Evolutionary conservation across 2,888 invertebrate genomes (phyloP).

Genomic region (Leptinotarsa haldemani): DNA sequence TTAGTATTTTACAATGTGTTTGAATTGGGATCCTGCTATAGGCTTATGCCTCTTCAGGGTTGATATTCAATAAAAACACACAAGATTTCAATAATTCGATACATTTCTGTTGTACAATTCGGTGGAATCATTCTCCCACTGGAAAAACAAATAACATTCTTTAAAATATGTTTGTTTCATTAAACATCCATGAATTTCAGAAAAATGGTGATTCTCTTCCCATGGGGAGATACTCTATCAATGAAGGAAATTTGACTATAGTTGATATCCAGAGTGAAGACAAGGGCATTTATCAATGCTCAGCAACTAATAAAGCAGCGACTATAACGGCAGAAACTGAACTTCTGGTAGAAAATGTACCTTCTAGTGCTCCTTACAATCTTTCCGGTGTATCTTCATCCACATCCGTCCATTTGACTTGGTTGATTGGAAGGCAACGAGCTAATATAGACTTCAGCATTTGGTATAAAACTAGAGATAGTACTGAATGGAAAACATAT

Average conservation of each 20-base stretch:
- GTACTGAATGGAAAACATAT: slow-evolving; percentile 86
- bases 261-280: slow-evolving; percentile 84
- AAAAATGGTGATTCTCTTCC: slow-evolving; percentile 81
- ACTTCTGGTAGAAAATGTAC: slow-evolving; percentile 84
- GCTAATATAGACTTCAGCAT: slow-evolving; percentile 85
- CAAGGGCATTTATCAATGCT: slow-evolving; percentile 86
- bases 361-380: slow-evolving; percentile 92
- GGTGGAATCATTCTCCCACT: too few relatives aligned
- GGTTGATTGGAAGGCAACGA: slow-evolving; percentile 85
- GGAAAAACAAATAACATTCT: background rate
- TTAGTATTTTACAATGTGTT: too few relatives aligned
- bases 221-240: slow-evolving; percentile 74
- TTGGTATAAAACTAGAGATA: slow-evolving; percentile 84
- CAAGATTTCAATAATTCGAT: too few relatives aligned
- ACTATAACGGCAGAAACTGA: slow-evolving; percentile 85
- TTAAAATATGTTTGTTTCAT: background rate
- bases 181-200: slow-evolving; percentile 61
- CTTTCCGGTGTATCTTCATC: slow-evolving; percentile 80
- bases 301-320: slow-evolving; percentile 88
- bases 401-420: slow-evolving; percentile 80
- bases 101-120: too few relatives aligned
- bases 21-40: too few relatives aligned
- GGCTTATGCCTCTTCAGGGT: too few relatives aligned
- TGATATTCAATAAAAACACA: too few relatives aligned
- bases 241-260: slow-evolving; percentile 86